Base-by-base conservation (phyloP, 2,888 invertebrate genomes). In the Dromius quadrimaculatus region DNA sequence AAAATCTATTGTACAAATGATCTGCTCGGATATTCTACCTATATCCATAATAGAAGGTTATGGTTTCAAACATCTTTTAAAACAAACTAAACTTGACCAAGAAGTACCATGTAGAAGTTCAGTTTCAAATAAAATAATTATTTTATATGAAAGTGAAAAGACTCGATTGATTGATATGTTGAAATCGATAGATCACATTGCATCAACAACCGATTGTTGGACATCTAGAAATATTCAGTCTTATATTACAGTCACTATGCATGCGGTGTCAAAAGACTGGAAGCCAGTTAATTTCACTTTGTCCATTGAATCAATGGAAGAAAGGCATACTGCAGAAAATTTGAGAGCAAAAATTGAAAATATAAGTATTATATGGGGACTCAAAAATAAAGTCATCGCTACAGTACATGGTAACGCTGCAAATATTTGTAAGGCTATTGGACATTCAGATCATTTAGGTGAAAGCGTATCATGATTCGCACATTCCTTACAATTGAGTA, bases 361-460 rank as follows among this genome's bases (percentile, higher is more conserved):
- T n/a, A 72, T 76, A 38, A 11, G 73, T n/a, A 34, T 43, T 11
- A 75, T 74, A 62, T 77, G 73, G 74, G 71, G 45, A 15, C 72
- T 77, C 2, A 9, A 8, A 43, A 66, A 73, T 3, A 73, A 76
- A 74, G 50, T 73, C 38, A 23, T 63, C 15, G 74, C 75, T 38
- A 71, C 74, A 34, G 74, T 76, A 1, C 75, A 75, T 63, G 76
- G 76, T 66, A 77, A 77, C 71, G 76, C 76, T 50, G 50, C 72
- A 4, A 77, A 77, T 72, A 77, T 77, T 34, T 72, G 73, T 38
- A 64, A 45, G 36, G 74, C 75, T 22, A 64, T 69, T 5, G 64
- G 62, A 71, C 11, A 45, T 28, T 64, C 63, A 28, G 38, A 15
- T 3, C 5, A 9, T 34, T 28, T 68, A 23, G 64, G 62, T 11